Evolutionary conservation across 2,113 vertebrate species (phyloP), one percentile per base, ranked within the genome.

Genomic region (Trematocara stigmaticum): DNA sequence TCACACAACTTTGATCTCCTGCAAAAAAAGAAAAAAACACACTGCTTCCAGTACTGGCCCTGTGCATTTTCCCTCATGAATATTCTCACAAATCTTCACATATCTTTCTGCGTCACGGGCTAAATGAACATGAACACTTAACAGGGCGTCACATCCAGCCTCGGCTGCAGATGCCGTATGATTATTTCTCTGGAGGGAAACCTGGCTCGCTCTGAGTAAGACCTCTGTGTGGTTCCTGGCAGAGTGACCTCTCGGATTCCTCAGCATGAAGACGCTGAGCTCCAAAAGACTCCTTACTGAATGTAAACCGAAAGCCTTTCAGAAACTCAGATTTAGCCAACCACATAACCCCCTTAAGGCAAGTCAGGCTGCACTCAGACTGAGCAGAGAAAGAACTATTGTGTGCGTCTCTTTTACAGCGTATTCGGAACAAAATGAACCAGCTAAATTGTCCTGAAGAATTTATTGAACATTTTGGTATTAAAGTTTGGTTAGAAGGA

Each of bases 141-240:
- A 51, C 12, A 52, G 59, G 8, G 64, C 45, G n/a, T 26, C 20
- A 47, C 10, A 11, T 71, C 35, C 40, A 69, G 42, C 6, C 5
- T 49, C 23, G 82, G 20, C 76, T 49, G 53, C 57, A 61, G 51
- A 84, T 83, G 79, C n/a, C 29, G 5, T 1, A 10, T n/a, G n/a
- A 90, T 83, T 84, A 53, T 81, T 81, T 52, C 53, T 85, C 59
- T n/a, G 59, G 52, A 49, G 38, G 31, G 34, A 51, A 53, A 80
- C 69, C 52, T 20, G 64, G 47, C 47, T 84, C 79, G 45, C 23
- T 87, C n/a, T 88, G 55, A 89, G 49, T 84, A 5, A 5, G 78
- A 78, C 40, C 81, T n/a, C 85, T 86, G 56, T 51, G 81, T 71
- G 81, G 91, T 64, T 91, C 40, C 87, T 93, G 94, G 87, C 88